Percentiles rank a stretch among this genome's conserved stretches.
These are phyloP conservation scores for Eremobia ochroleuca DNA, from an alignment of 2,888 invertebrate genomes.

Conservation along the genomic window DNA sequence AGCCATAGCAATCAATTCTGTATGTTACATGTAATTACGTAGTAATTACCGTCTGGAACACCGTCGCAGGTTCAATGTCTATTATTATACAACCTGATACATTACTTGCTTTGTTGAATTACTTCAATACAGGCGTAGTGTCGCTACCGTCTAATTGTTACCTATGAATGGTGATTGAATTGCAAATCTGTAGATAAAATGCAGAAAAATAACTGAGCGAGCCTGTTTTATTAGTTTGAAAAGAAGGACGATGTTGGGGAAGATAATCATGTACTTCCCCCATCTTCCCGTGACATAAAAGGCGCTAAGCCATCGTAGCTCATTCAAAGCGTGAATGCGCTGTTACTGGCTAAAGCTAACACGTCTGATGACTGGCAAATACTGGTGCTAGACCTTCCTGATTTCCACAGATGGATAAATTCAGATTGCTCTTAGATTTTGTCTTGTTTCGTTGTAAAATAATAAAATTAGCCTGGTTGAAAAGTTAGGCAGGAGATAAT, in stretches of 20 bases:
- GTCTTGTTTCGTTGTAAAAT: background rate
- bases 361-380: slow-evolving; percentile 42
- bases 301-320: slow-evolving; percentile 18
- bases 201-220: background rate
- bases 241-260: slow-evolving; percentile 3
- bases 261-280: slow-evolving; percentile 3
- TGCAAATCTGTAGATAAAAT: slow-evolving; percentile 6
- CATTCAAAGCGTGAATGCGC: slow-evolving; percentile 38
- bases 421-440: background rate
- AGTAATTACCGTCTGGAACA: slow-evolving; percentile 46
- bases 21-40: slow-evolving; percentile 50
- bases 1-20: slow-evolving; percentile 43
- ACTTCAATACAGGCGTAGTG: slow-evolving; percentile 17
- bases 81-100: slow-evolving; percentile 33
- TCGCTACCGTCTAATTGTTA: slow-evolving; percentile 16
- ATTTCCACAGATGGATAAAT: background rate
- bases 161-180: slow-evolving; percentile 18
- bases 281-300: slow-evolving; percentile 31
- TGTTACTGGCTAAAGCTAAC: slow-evolving; percentile 26
- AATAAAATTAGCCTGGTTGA: background rate
- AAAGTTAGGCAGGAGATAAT: background rate
- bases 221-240: background rate
- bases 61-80: slow-evolving; percentile 53
- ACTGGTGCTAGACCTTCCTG: background rate
- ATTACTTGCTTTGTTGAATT: slow-evolving; percentile 24